Base-by-base conservation (phyloP, 1,140 invertebrate genomes). In the Drosophila sturtevanti region DNA sequence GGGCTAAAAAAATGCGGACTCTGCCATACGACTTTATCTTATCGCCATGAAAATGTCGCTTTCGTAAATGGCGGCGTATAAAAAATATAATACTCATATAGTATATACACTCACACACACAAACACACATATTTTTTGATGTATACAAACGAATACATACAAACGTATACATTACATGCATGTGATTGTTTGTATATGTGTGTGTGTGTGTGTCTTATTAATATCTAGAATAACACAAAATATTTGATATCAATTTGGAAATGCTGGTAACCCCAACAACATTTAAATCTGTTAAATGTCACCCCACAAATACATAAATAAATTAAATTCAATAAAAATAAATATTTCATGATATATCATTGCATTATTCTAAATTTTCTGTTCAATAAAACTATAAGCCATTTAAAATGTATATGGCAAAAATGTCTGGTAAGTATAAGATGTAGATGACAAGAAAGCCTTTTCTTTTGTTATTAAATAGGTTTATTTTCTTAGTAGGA, bases 1-100 rank as follows among this genome's bases (percentile, higher is more conserved):
- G 21, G 37, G 58, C 63, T 60, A 55, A 54, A 41, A 44, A 38
- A 80, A 37, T 76, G 64, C 59, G 41, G 35, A 64, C 72, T 35
- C 59, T 68, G 80, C 66, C 67, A 77, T 72, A 44, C 65, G 54
- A 44, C 62, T 48, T 89, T 86, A 86, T 86, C 82, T 86, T 79
- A 86, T 86, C 82, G 64, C 14, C 38, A 35, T 56, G 80, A 67
- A 77, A 79, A 89, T 86, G 82, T 86, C 68, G 82, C 79, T 84
- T 86, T 86, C 75, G 60, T 86, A 86, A 86, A 89, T 89, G 76
- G 79, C 72, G 84, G 75, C 72, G 68, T 70, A 86, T 77, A 86
- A 86, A 82, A 86, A 84, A 79, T 72, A 82, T 72, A 76, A 76
- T 58, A 63, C 72, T 62, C 72, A 63, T 10, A 24, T 22, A 21